Evolutionary conservation across 2,113 vertebrate species (phyloP).

Genomic region (Pontoporia blainvillei): DNA sequence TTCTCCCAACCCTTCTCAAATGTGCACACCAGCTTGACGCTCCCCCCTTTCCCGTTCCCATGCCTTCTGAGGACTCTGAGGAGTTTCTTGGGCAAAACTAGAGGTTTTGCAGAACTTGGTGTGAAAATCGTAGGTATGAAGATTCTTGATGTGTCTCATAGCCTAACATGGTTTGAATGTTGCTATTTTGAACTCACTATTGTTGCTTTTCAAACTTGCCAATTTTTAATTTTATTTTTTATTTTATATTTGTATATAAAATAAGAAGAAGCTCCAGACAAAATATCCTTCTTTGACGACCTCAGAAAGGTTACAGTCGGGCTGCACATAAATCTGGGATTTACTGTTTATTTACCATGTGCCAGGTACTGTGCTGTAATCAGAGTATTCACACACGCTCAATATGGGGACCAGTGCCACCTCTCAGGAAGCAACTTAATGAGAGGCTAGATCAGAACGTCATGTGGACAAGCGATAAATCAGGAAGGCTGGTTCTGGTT

Average conservation of each 20-base stretch:
- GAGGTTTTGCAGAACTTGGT: not conserved
- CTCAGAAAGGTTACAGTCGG: not conserved
- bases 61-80: not conserved
- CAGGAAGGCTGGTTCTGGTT: not conserved
- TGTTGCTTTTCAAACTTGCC: not conserved
- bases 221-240: not conserved
- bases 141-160: not conserved
- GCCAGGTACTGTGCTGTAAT: not conserved
- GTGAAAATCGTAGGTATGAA: not conserved
- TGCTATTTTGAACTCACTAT: not conserved
- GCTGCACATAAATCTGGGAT: not conserved
- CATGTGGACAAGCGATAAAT: not conserved
- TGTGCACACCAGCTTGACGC: not conserved
- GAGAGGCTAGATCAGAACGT: not conserved
- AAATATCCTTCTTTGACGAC: not conserved
- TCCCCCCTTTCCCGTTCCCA: fast-evolving
- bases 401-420: too few relatives aligned
- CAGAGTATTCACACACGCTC: not conserved
- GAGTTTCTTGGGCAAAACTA: not conserved
- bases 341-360: not conserved
- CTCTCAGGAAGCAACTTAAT: not conserved
- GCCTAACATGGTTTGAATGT: not conserved
- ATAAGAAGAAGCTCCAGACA: not conserved
- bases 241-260: not conserved
- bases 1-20: not conserved